Conservation (phyloP, 2,113 vertebrate genomes). For the Colaptes auratus region DNA sequence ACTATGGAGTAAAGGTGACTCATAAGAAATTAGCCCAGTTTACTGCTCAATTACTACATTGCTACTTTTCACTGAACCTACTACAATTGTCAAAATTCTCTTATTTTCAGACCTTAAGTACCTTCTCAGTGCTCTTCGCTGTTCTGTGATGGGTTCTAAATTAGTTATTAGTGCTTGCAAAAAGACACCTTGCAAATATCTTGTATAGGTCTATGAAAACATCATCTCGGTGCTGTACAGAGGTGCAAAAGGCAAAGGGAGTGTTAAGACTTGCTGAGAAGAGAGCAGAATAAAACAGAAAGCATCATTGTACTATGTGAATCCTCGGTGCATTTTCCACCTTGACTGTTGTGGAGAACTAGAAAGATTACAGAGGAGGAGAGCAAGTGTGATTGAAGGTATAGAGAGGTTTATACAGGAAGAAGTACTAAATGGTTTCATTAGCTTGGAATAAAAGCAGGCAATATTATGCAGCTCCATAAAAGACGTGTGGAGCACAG, state of each 20-base stretch:
- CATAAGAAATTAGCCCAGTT: neutral
- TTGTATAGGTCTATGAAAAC: neutral
- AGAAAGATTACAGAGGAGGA: neutral
- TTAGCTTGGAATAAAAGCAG: neutral
- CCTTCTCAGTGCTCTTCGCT: neutral
- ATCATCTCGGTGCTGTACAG: neutral
- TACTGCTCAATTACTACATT: neutral
- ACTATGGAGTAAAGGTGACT: neutral
- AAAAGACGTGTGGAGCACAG: neutral
- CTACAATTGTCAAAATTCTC: neutral
- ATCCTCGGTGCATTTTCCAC: neutral
- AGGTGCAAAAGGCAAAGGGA: neutral
- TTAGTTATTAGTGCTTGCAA: neutral
- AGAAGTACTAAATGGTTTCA: slow-evolving; percentile 11
- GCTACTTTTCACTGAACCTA: neutral
- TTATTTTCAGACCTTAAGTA: neutral
- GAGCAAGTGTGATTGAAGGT: neutral
- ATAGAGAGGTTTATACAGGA: neutral
- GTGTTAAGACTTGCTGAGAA: neutral
- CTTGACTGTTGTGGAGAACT: neutral
- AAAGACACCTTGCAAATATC: neutral
- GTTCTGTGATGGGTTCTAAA: neutral
- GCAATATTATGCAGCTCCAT: neutral
- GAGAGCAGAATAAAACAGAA: neutral
- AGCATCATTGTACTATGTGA: neutral